Evolutionary conservation across 2,113 vertebrate genomes (phyloP), one percentile per base, ranked within the genome.

Genomic region (Hipposideros armiger): DNA sequence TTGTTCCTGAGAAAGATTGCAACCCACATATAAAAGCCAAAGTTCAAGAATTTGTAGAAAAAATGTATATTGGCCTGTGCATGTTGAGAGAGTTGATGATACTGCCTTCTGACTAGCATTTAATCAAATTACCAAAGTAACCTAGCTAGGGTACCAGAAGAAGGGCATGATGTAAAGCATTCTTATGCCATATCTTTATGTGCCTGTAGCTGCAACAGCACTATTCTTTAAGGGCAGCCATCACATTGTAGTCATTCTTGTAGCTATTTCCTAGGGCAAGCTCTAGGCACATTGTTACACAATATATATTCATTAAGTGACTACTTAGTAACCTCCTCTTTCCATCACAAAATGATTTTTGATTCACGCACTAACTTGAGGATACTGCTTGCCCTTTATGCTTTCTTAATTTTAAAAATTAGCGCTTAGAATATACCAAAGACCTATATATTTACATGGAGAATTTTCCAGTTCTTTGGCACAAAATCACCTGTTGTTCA

Each of bases 381-480:
- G 50, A 64, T 80, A 70, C 52, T 91, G 47, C 42, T 52, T 73
- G 56, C 10, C 26, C 19, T 73, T 86, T 90, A 58, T 16, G 69
- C 20, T 70, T 95, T 72, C n/a, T 91, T 54, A 94, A 4, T 69
- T 90, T 70, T 72, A 92, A 95, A 67, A 74, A 32, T 60, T 45
- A 87, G 10, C 32, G 84, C 84, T 90, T 28, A 72, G n/a, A 84
- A 81, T 87, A 84, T 20, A 90, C 6, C 45, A 84, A 67, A 70
- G 42, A 74, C 0, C 11, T 74, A 24, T 10, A 42, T 47, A 50
- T 66, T 64, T 72, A 84, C 24, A 52, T 3, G 22, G 84, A 70
- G 9, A 88, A 62, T 66, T 90, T 92, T 93, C 77, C 1, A 2
- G 17, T 32, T 28, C 30, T 94, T 87, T 82, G 60, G 16, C 36